Evolutionary conservation across 2,888 invertebrate genomes (phyloP).

Genomic region (Ctenicera cuprea): DNA sequence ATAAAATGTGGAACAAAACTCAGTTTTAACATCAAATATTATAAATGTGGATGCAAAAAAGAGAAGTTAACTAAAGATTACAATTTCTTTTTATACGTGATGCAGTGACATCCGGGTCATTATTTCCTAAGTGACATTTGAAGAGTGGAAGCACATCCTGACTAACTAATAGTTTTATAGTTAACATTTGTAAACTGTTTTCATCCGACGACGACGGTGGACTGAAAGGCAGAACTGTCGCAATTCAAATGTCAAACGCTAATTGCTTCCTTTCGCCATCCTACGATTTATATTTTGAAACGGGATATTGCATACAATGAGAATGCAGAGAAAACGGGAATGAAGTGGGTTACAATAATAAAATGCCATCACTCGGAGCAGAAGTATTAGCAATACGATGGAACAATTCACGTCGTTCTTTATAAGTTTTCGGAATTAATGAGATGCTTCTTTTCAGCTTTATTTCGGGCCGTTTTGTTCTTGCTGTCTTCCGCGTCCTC

Average conservation of each 20-base stretch:
- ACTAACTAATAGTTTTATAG: slow-evolving; percentile 21
- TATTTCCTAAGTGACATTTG: slow-evolving; percentile 12
- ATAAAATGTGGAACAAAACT: too few relatives aligned
- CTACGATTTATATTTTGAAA: slow-evolving; percentile 35
- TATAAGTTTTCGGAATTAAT: slow-evolving; percentile 33
- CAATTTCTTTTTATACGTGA: neutral
- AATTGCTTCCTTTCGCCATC: slow-evolving; percentile 45
- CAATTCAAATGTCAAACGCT: slow-evolving; percentile 46
- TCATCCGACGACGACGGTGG: slow-evolving; percentile 24
- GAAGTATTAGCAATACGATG: slow-evolving; percentile 28
- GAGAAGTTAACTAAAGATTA: too few relatives aligned
- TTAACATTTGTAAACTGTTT: slow-evolving; percentile 48
- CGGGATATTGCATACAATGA: slow-evolving; percentile 39
- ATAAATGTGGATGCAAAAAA: too few relatives aligned
- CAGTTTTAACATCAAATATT: too few relatives aligned
- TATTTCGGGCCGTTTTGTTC: slow-evolving; percentile 22
- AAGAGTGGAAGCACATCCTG: slow-evolving; percentile 1
- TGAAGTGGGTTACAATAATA: slow-evolving; percentile 23
- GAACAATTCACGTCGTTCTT: slow-evolving; percentile 23
- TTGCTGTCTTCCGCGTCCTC: slow-evolving; percentile 1
- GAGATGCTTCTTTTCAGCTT: slow-evolving; percentile 36
- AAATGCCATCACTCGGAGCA: slow-evolving; percentile 20
- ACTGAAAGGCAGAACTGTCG: slow-evolving; percentile 36
- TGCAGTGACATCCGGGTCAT: neutral
- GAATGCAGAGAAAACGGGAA: slow-evolving; percentile 16